These are phyloP conservation scores for Urocyon cinereoargenteus DNA, from an alignment of 2,797 vertebrate genomes.

Conservation along the genomic window DNA sequence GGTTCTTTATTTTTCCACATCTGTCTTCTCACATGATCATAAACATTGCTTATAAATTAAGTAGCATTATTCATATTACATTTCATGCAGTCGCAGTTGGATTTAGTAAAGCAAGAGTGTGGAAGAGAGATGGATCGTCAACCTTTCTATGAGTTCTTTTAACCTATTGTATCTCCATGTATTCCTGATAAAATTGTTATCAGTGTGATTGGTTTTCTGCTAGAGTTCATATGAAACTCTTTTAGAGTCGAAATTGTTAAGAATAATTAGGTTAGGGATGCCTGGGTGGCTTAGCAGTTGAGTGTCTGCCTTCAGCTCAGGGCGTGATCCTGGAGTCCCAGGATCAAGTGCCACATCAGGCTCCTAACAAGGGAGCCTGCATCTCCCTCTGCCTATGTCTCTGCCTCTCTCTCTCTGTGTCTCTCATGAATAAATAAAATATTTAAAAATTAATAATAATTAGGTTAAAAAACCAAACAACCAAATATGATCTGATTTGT, in stretches of 20 bases:
- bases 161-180: background rate
- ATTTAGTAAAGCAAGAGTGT: background rate
- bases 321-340: too few species aligned
- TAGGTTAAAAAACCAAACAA: background rate
- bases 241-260: background rate
- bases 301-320: too few species aligned
- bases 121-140: background rate
- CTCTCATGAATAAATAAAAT: too few species aligned
- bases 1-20: conserved; percentile 11
- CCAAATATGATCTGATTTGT: background rate
- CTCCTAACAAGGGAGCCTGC: too few species aligned
- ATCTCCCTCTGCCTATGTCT: too few species aligned
- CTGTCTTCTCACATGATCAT: conserved; percentile 34
- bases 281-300: too few species aligned
- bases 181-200: background rate
- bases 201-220: conserved; percentile 46
- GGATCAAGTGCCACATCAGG: too few species aligned
- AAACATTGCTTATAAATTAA: conserved; percentile 53
- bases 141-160: background rate
- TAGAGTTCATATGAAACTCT: background rate
- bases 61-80: background rate
- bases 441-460: background rate
- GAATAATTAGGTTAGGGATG: background rate
- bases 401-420: too few species aligned
- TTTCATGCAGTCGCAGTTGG: background rate